phyloP scores from a whole-genome alignment of 2,113 vertebrate species.

The Dryoscopus gambensis region DNA sequence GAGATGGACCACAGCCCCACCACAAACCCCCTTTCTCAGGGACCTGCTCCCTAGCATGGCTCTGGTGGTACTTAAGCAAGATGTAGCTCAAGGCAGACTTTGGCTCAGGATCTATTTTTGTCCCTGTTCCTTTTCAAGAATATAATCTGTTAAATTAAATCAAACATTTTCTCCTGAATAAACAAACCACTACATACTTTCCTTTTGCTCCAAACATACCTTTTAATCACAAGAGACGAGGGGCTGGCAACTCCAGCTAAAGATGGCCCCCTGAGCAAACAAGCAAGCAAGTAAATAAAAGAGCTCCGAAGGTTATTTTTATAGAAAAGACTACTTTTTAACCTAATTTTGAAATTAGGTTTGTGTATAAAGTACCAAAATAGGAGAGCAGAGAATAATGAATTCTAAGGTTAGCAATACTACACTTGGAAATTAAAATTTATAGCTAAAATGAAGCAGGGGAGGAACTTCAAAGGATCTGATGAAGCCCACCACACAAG shows the following conservation, averaged over 20 bases:
- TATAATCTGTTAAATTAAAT: conserved; percentile 4
- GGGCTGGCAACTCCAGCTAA: not conserved
- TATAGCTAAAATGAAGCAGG: not conserved
- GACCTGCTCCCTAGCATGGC: fast-evolving
- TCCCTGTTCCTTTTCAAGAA: not conserved
- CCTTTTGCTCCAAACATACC: not conserved
- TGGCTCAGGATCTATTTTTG: not conserved
- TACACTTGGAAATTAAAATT: not conserved
- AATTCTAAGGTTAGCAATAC: not conserved
- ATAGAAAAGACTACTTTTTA: not conserved
- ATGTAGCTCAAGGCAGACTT: not conserved
- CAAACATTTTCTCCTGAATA: not conserved
- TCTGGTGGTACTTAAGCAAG: fast-evolving
- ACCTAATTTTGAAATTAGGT: not conserved
- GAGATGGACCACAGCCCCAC: not conserved
- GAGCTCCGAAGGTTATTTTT: not conserved
- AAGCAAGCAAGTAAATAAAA: not conserved
- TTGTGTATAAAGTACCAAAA: not conserved
- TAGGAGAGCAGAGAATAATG: not conserved
- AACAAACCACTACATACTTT: not conserved
- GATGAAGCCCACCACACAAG: not conserved
- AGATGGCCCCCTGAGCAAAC: not conserved
- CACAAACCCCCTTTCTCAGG: not conserved
- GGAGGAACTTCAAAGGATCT: not conserved
- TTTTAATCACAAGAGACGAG: not conserved